A percentile compares a stretch with the other conserved stretches of the same genome.
phyloP scores from a whole-genome alignment of 2,888 invertebrate species.

The Cyclophora albipunctata region DNA sequence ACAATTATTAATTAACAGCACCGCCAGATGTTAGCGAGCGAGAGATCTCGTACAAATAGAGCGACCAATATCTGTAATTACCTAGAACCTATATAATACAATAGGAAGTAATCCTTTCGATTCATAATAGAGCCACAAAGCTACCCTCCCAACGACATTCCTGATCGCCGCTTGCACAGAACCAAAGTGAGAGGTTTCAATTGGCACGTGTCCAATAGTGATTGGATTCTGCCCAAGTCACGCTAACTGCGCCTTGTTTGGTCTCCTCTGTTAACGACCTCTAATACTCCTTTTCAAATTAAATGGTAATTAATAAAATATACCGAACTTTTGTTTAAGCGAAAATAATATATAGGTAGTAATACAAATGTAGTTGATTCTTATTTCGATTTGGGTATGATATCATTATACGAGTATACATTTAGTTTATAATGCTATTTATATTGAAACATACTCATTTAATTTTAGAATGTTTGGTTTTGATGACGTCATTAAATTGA shows the following conservation, averaged over 20 bases:
- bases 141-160: constrained; percentile 27
- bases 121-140: constrained; percentile 14
- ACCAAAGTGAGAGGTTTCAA: constrained; percentile 40
- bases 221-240: constrained; percentile 49
- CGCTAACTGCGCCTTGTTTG: constrained; percentile 37
- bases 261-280: constrained; percentile 41
- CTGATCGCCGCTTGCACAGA: constrained; percentile 27
- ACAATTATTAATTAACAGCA: too few relatives aligned
- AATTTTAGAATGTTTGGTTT: too few relatives aligned
- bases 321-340: too few relatives aligned
- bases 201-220: constrained; percentile 42
- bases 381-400: too few relatives aligned
- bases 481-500: too few relatives aligned
- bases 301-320: constrained; percentile 7
- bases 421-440: too few relatives aligned
- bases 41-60: too few relatives aligned
- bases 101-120: too few relatives aligned
- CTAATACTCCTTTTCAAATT: constrained; percentile 32
- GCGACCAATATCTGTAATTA: constrained; percentile 2
- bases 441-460: too few relatives aligned
- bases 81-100: not conserved
- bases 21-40: too few relatives aligned
- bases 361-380: not conserved
- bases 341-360: constrained; percentile 5
- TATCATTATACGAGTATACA: too few relatives aligned